Base-by-base conservation (phyloP, 2,888 invertebrate genomes). In the Sphinx pinastri region DNA sequence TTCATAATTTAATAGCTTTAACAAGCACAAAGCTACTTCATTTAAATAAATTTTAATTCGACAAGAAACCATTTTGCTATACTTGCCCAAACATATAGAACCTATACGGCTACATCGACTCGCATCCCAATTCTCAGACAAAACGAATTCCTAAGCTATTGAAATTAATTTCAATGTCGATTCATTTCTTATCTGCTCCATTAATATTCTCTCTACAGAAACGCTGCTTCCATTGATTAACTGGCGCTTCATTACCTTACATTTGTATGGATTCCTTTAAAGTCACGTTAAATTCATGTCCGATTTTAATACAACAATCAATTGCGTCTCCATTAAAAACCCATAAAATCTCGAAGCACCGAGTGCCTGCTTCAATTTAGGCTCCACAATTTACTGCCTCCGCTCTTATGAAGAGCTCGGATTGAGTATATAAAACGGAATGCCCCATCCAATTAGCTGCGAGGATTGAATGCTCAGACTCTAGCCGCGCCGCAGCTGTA, bases 391-490 rank as follows among this genome's bases (percentile, higher is more conserved):
- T 80, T 75, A 81, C 77, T 73, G 74, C 74, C 74, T 72, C 73
- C 71, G 70, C 73, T 70, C 74, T 75, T 77, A 77, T 78, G 75
- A 81, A 80, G 76, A 75, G 75, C 71, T 73, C 73, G 67, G 69
- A 60, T 69, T 70, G 70, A 67, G 58, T 81, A 78, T 81, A 82
- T 82, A 81, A 78, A 79, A 75, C 70, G 74, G 72, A 75, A 75
- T 76, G 75, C 77, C 73, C 77, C 79, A 80, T 80, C 79, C 84
- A 84, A 84, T 84, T 82, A 84, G 79, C 72, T 72, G 71, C 71
- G 79, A 76, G 74, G 75, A 77, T 77, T 74, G 76, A 80, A 76
- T 74, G 74, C 76, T 79, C 78, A 79, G 71, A 75, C 75, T 75
- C 71, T 74, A 75, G 71, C 71, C 72, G 57, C 71, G 71, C 72